phyloP scores from a whole-genome alignment of 35 echinoderm and acorn worm genomes.

The Nesometra sesokonis region DNA sequence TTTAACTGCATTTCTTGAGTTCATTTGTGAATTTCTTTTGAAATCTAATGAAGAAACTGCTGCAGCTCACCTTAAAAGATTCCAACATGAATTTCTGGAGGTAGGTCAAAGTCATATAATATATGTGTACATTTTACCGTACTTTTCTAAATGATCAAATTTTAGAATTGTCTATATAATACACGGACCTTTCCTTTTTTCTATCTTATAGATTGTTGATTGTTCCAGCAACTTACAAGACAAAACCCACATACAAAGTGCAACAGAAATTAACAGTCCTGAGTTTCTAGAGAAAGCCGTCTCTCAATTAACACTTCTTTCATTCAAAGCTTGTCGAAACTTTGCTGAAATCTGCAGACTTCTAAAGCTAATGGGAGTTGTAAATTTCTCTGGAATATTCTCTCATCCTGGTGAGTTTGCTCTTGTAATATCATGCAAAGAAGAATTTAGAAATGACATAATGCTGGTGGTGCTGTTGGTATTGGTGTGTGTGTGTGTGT shows the following conservation, averaged over 20 bases:
- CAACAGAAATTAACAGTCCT: neutral
- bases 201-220: neutral
- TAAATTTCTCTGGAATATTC: neutral
- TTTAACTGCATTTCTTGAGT: conserved; percentile 49
- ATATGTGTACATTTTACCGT: neutral
- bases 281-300: neutral
- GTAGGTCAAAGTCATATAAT: conserved; percentile 15
- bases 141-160: too few relatives aligned
- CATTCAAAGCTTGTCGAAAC: neutral
- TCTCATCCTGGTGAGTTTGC: neutral
- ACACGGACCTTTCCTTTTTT: neutral
- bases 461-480: too few relatives aligned
- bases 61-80: conserved; percentile 40
- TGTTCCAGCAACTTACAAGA: neutral
- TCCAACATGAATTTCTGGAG: conserved; percentile 58
- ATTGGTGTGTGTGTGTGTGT: too few relatives aligned
- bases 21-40: conserved; percentile 52
- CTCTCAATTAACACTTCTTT: neutral
- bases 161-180: neutral
- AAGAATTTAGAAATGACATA: too few relatives aligned
- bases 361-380: neutral
- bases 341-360: neutral
- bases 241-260: neutral
- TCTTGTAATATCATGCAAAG: too few relatives aligned
- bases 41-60: conserved; percentile 24